phyloP scores from a whole-genome alignment of 2,113 vertebrate species.

The Crotalus tigris region DNA sequence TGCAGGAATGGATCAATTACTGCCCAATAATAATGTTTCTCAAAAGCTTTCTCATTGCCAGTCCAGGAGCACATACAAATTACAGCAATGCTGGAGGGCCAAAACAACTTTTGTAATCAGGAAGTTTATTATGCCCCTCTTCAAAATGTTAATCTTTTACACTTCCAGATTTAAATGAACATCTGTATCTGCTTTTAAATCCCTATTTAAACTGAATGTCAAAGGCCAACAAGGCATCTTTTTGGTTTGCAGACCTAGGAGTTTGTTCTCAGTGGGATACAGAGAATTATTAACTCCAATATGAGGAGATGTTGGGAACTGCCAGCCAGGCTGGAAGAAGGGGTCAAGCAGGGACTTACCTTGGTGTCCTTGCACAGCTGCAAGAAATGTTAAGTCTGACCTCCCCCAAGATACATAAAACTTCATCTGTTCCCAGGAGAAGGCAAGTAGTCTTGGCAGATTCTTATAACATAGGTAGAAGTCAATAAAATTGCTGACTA shows the following conservation, averaged over 20 bases:
- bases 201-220: neutral
- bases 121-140: neutral
- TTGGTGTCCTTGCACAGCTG: too few relatives aligned
- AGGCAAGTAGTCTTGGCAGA: too few relatives aligned
- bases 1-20: conserved; percentile 40
- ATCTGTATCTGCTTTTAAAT: neutral
- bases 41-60: conserved; percentile 12
- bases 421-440: too few relatives aligned
- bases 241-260: neutral
- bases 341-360: too few relatives aligned
- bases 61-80: neutral
- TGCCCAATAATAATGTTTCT: conserved; percentile 34
- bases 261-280: neutral
- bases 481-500: too few relatives aligned
- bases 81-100: conserved; percentile 1
- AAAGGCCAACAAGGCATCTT: neutral
- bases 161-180: neutral
- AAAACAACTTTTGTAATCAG: neutral
- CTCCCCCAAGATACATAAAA: too few relatives aligned
- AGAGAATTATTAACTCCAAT: neutral
- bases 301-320: neutral
- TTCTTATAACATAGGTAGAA: too few relatives aligned
- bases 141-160: neutral
- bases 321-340: neutral
- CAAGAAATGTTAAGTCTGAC: too few relatives aligned